These are phyloP conservation scores for Thinocorus orbignyianus DNA, from an alignment of 2,113 vertebrate species.

Conservation along the genomic window DNA sequence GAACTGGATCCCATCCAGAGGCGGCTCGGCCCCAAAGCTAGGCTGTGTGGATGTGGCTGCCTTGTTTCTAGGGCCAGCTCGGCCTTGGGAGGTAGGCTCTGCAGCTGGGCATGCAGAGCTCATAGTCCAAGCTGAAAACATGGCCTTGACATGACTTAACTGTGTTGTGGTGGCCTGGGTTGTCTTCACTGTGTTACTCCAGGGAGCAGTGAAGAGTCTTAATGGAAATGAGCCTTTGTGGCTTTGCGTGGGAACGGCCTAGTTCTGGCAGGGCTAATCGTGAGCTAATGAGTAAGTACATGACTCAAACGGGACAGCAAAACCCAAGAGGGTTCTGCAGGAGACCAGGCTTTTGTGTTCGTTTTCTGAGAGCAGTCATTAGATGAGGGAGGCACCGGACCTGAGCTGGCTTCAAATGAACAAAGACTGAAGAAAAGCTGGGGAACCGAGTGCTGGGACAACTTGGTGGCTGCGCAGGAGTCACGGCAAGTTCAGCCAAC, in stretches of 20 bases:
- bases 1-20: neutral
- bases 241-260: slow-evolving; percentile 14
- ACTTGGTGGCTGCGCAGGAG: slow-evolving; percentile 16
- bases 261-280: slow-evolving; percentile 34
- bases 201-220: slow-evolving; percentile 4
- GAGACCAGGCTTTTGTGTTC: neutral
- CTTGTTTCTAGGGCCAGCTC: neutral
- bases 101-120: neutral
- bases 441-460: neutral
- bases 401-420: neutral
- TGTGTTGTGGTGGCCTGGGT: slow-evolving; percentile 11
- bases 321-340: slow-evolving; percentile 44
- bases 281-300: slow-evolving; percentile 39
- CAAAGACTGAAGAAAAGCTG: neutral
- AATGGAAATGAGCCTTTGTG: neutral
- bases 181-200: slow-evolving; percentile 26
- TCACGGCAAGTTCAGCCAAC: slow-evolving; percentile 54
- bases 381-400: neutral
- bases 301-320: slow-evolving; percentile 27
- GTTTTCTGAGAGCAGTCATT: neutral
- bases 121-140: neutral
- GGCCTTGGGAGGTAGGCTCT: neutral
- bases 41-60: neutral
- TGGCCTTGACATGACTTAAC: neutral
- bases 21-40: neutral